Evolutionary conservation across 1,140 invertebrate species (phyloP).

Genomic region (Drosophila malerkotliana): DNA sequence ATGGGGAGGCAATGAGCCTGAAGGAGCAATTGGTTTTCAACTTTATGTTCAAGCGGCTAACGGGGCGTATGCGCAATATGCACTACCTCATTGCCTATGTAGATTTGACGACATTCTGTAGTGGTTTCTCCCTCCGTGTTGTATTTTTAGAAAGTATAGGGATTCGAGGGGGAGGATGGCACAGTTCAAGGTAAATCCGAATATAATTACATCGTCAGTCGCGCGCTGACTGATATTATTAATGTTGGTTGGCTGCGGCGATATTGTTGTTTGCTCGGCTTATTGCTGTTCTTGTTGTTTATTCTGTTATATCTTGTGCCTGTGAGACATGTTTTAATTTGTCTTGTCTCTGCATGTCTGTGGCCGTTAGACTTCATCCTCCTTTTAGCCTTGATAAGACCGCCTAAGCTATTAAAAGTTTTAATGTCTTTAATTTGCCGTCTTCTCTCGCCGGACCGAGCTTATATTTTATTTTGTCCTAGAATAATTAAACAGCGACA

Average conservation of each 20-base stretch:
- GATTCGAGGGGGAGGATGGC: too few relatives aligned
- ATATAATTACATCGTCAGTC: conserved; percentile 48
- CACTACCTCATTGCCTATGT: conserved; percentile 26
- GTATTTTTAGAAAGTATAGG: conserved; percentile 9
- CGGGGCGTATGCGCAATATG: conserved; percentile 46
- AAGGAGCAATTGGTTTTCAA: conserved; percentile 37
- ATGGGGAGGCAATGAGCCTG: conserved; percentile 27
- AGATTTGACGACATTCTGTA: conserved; percentile 26
- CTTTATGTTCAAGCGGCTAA: conserved; percentile 23
- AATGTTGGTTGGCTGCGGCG: conserved; percentile 29
- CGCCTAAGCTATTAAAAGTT: conserved; percentile 74
- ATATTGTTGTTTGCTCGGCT: conserved; percentile 27
- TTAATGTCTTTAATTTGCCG: conserved; percentile 47
- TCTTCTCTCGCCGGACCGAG: conserved; percentile 23
- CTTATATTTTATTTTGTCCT: conserved; percentile 3
- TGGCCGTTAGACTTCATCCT: conserved; percentile 3
- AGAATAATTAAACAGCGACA: conserved; percentile 67
- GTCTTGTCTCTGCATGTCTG: conserved; percentile 48
- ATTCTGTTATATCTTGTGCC: conserved; percentile 56
- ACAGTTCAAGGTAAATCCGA: conserved; percentile 36
- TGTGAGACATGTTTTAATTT: conserved; percentile 64
- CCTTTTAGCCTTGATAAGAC: conserved; percentile 56
- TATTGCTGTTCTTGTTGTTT: conserved; percentile 29
- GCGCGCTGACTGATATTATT: conserved; percentile 38
- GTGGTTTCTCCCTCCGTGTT: not conserved